Conservation (phyloP, 2,113 vertebrate genomes). For the Mungos mungo region DNA sequence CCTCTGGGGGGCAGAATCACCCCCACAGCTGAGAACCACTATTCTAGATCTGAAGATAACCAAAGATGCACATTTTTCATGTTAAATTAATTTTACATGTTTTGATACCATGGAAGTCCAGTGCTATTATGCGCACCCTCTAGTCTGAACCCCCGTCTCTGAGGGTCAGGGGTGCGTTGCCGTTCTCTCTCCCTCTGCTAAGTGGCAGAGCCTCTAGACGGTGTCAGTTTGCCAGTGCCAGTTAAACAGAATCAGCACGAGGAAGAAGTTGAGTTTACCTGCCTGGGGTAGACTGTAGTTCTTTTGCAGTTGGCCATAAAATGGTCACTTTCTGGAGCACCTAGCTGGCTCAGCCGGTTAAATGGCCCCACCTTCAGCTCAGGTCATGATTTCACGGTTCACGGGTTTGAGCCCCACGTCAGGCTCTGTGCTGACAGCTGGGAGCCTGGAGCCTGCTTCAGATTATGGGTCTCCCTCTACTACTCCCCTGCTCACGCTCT, state of each 20-base stretch:
- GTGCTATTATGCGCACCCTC: not conserved
- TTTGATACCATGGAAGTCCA: not conserved
- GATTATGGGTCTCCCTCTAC: too few species aligned
- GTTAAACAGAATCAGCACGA: not conserved
- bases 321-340: not conserved
- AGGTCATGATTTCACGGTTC: too few species aligned
- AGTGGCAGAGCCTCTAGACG: not conserved
- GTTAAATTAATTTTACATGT: not conserved
- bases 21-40: not conserved
- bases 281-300: not conserved
- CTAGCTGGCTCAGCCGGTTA: too few species aligned
- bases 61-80: not conserved
- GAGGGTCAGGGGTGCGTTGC: not conserved
- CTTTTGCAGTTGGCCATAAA: not conserved
- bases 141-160: not conserved
- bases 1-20: not conserved
- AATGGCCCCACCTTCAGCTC: too few species aligned
- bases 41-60: not conserved
- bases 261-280: not conserved
- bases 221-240: not conserved
- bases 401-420: too few species aligned
- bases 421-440: too few species aligned
- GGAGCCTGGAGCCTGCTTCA: too few species aligned
- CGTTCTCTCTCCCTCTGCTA: not conserved
- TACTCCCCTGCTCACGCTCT: too few species aligned